Evolutionary conservation across 2,888 invertebrate genomes (phyloP), one percentile per base, ranked within the genome.

Genomic region (Druceiella hillmani): DNA sequence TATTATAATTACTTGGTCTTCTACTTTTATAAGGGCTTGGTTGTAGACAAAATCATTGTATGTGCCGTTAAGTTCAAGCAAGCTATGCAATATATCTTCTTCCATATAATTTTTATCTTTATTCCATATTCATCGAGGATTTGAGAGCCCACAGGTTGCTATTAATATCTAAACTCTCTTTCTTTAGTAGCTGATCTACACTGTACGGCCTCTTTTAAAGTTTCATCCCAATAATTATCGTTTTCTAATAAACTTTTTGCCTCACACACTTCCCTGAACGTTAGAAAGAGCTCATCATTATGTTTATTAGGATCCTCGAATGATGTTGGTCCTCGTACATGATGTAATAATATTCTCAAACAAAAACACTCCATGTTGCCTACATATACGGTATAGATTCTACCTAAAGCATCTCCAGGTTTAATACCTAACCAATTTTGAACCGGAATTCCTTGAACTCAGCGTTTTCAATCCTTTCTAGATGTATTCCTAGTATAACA

Each of bases 181-280:
- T 45, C 5, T 30, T 45, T 42, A 11, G 29, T n/a, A n/a, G n/a
- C n/a, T n/a, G n/a, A n/a, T n/a, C 11, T 34, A 14, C 43, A 42
- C 28, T 41, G 33, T n/a, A 28, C 43, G 15, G 46, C 48, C 26
- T 45, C 48, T 37, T 38, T 27, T 17, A 45, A 38, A 24, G 53
- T 54, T 43, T 33, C 44, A 38, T 43, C 42, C 46, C n/a, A n/a
- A n/a, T n/a, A n/a, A n/a, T n/a, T n/a, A 43, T 57, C 56, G 37
- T 58, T 50, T 38, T 59, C 52, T n/a, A 60, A 41, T 13, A 59
- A 45, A 7, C 45, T 43, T 17, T 41, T 33, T 29, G 36, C 43
- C 33, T 49, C 37, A 43, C 54, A 55, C 24, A 52, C 51, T 25
- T 46, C 45, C 33, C 48, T 20, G 36, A 45, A 59, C 26, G 54